Base-by-base conservation (phyloP, 2,888 invertebrate genomes). In the Arenicola marina region DNA sequence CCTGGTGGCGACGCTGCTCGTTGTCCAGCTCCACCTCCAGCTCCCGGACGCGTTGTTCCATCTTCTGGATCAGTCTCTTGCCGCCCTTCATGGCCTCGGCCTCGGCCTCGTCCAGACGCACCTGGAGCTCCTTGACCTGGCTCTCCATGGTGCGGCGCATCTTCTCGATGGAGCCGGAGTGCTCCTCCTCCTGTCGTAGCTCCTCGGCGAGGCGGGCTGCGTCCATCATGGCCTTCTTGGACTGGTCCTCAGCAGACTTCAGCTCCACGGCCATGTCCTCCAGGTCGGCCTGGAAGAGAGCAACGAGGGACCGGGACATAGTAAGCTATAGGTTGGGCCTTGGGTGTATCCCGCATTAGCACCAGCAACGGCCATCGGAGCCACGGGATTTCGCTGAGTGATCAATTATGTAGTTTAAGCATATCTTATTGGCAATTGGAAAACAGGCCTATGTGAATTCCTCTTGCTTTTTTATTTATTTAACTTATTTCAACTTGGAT, bases 251-350 rank as follows among this genome's bases (percentile, higher is more conserved):
- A 76, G 95, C 94, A 88, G 93, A 93, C 90, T 95, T 96, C 85
- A 97, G 95, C 87, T 98, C 98, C 87, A 94, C 95, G 86, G 96
- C 89, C 84, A 97, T 91, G 87, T 98, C 98, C 86, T 98, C 98
- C 84, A 99, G 90, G 86, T 99, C 98, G 84, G 95, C 92, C 87
- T 89, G 77, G 55, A 61, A 46, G 29, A 29, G n/a, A n/a, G n/a
- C n/a, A n/a, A n/a, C n/a, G n/a, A n/a, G n/a, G n/a, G n/a, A n/a
- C n/a, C n/a, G n/a, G n/a, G n/a, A n/a, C n/a, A n/a, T n/a, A n/a
- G n/a, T n/a, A n/a, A n/a, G n/a, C n/a, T n/a, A n/a, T n/a, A n/a
- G n/a, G n/a, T n/a, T n/a, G n/a, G n/a, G n/a, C n/a, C n/a, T n/a
- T n/a, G n/a, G 56, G 24, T 56, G 56, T 34, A 7, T 7, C 28